These are phyloP conservation scores for Pachyuromys duprasi DNA, from an alignment of 2,797 vertebrate species.

Conservation along the genomic window DNA sequence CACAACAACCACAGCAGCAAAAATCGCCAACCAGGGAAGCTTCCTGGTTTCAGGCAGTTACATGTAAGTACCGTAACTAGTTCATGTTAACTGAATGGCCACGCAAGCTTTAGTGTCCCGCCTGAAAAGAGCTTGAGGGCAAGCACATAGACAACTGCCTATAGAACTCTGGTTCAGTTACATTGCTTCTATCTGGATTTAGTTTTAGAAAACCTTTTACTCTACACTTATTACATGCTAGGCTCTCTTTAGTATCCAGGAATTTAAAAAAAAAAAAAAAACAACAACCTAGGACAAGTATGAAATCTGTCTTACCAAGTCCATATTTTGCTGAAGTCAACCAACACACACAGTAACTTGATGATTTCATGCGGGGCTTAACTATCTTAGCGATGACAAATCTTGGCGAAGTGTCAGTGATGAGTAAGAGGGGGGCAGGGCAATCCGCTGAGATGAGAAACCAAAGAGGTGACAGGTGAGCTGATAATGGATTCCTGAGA, in stretches of 20 bases:
- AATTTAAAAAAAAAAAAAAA: constrained; percentile 5
- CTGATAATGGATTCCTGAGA: background rate
- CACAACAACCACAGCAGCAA: background rate
- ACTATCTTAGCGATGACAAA: background rate
- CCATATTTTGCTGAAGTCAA: background rate
- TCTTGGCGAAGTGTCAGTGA: background rate
- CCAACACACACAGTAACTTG: background rate
- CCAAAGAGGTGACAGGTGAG: background rate
- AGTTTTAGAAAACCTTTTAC: background rate
- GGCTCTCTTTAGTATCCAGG: background rate
- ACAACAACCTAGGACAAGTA: background rate
- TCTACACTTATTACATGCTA: background rate
- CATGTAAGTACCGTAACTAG: background rate
- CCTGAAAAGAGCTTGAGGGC: background rate
- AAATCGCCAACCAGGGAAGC: background rate
- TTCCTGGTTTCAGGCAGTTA: background rate
- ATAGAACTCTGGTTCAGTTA: constrained; percentile 1
- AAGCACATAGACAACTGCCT: background rate
- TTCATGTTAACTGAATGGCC: background rate
- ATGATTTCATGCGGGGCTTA: background rate
- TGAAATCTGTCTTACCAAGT: background rate
- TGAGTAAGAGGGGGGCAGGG: background rate
- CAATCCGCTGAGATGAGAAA: background rate
- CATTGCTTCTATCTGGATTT: background rate
- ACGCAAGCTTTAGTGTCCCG: background rate